Conservation (phyloP, 2,888 invertebrate genomes). For the Suillia variegata region DNA sequence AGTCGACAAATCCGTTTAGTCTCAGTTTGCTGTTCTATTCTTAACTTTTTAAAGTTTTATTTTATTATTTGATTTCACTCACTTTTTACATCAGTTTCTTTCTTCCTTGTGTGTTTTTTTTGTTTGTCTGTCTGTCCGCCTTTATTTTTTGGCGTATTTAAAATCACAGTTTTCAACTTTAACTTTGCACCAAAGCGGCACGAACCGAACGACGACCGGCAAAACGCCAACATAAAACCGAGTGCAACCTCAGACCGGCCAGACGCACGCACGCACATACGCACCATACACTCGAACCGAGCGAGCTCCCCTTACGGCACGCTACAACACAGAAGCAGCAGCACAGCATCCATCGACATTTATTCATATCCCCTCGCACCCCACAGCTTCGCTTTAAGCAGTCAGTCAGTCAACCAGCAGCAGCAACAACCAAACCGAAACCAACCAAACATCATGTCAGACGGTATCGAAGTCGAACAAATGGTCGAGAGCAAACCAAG, state of each 20-base stretch:
- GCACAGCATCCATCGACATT: conserved; percentile 21
- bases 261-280: not conserved
- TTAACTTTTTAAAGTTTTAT: not conserved
- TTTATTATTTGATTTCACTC: not conserved
- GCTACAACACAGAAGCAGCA: conserved; percentile 20
- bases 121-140: too few relatives aligned
- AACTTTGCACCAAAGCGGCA: conserved; percentile 1
- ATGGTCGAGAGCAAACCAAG: conserved; percentile 66
- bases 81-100: not conserved
- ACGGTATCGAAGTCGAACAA: conserved; percentile 71
- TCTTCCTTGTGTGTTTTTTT: too few relatives aligned
- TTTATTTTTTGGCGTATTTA: not conserved
- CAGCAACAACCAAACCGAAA: conserved; percentile 13
- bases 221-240: not conserved
- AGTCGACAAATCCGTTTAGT: conserved; percentile 2
- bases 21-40: not conserved
- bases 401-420: not conserved
- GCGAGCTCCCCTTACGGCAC: conserved; percentile 17
- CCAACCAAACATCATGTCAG: conserved; percentile 55
- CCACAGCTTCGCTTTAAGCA: not conserved
- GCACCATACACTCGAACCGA: conserved; percentile 13
- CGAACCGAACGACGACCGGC: not conserved
- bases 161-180: conserved; percentile 2
- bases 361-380: not conserved
- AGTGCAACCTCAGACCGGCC: not conserved